Evolutionary conservation across 2,888 invertebrate genomes (phyloP).

Genomic region (Cephus runcator): DNA sequence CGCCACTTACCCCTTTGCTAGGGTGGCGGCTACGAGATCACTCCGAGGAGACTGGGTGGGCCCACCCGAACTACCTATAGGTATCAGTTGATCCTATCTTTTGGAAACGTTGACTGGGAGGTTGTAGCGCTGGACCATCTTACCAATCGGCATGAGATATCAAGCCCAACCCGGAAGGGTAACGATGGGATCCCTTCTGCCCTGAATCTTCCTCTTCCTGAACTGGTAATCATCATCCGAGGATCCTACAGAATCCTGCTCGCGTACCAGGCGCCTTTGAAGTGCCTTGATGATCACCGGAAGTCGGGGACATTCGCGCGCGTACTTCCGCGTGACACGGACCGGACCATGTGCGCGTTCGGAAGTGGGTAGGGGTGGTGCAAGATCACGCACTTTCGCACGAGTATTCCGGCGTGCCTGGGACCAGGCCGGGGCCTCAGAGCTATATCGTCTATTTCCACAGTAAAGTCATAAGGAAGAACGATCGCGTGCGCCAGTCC

Average conservation of each 20-base stretch:
- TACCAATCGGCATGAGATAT: neutral
- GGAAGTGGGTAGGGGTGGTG: neutral
- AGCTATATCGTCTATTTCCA: neutral
- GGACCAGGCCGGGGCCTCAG: no score
- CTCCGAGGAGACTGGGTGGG: neutral
- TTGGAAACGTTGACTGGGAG: neutral
- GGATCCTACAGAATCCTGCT: neutral
- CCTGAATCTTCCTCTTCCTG: neutral
- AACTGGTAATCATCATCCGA: neutral
- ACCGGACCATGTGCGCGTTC: neutral
- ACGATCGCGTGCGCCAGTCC: neutral
- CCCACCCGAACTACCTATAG: neutral
- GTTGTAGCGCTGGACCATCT: neutral
- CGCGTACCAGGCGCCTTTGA: neutral
- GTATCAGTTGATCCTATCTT: neutral
- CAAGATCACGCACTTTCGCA: neutral
- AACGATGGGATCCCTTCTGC: neutral
- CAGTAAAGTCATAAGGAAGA: neutral
- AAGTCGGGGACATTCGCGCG: neutral
- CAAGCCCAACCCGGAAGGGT: neutral
- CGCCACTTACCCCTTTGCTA: neutral
- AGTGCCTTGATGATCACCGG: neutral
- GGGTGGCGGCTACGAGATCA: neutral
- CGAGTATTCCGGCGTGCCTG: neutral
- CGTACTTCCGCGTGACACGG: neutral